Base-by-base conservation (phyloP, 2,888 invertebrate genomes). In the Scrobipalpa atriplicella region DNA sequence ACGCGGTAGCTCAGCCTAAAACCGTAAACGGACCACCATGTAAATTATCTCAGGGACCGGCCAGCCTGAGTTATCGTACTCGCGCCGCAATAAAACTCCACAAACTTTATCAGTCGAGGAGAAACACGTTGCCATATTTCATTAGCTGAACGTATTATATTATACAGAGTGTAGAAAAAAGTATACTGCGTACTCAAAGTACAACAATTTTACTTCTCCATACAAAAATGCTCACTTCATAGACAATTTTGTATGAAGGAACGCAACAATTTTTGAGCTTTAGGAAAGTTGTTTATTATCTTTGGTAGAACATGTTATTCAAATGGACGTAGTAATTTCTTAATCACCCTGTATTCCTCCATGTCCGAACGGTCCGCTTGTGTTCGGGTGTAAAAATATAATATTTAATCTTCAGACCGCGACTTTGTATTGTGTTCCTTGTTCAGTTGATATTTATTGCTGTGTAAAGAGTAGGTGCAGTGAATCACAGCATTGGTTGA, bases 51-150 rank as follows among this genome's bases (percentile, higher is more conserved):
- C 83, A 79, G 81, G 80, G 81, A 54, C 18, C 54, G 3, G 18
- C 52, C 52, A 79, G 79, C 84, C 85, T 89, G 86, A 91, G 82
- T 89, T 89, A 91, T 91, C 83, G 85, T 79, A 77, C 83, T 79
- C 79, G 81, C 80, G 79, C 79, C 78, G 87, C 86, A 89, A 90
- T 91, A 92, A 91, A 91, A 89, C 86, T 84, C 85, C 82, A 78
- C 80, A 84, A 87, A 85, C 86, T 90, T 92, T 91, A 92, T 91
- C 90, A 87, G 86, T 78, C 83, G 84, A 82, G 84, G 85, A 85
- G 80, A 79, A 81, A 83, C 87, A 86, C 83, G 85, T 83, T 87
- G 89, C 89, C 86, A 89, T 90, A 90, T 87, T 87, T 92, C 90
- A 90, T 89, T 89, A 89, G 83, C 76, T 78, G 81, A 85, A 83